A percentile compares a stretch with the other conserved stretches of the same genome.
phyloP scores from a whole-genome alignment of 2,113 vertebrate genomes.

The Brachionichthys hirsutus region DNA sequence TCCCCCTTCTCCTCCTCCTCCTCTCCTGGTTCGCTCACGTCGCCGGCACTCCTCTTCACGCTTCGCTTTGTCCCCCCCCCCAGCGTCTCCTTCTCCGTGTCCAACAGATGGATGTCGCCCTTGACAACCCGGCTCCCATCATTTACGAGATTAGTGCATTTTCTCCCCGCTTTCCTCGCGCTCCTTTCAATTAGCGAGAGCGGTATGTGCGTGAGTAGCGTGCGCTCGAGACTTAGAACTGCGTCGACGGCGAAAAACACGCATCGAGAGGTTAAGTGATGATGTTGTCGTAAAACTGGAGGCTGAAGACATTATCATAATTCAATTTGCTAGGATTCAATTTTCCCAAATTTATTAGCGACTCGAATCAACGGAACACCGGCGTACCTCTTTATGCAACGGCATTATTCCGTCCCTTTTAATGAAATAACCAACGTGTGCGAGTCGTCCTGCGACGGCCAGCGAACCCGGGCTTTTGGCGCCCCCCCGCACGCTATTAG shows the following conservation, averaged over 20 bases:
- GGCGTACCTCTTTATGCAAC: conserved; percentile 29
- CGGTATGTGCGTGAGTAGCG: conserved; percentile 30
- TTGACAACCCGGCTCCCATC: conserved; percentile 66
- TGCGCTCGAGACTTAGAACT: too few relatives aligned
- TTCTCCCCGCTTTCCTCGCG: background rate
- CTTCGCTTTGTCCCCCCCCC: background rate
- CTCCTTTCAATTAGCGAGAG: conserved; percentile 54
- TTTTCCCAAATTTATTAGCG: conserved; percentile 49
- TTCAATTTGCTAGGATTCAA: conserved; percentile 45
- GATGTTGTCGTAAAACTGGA: conserved; percentile 49
- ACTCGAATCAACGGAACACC: conserved; percentile 42
- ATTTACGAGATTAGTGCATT: conserved; percentile 56
- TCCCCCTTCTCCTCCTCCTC: conserved; percentile 10
- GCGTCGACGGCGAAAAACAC: conserved; percentile 47
- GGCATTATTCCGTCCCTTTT: conserved; percentile 41
- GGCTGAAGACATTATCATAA: conserved; percentile 60
- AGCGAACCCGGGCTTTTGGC: conserved; percentile 7
- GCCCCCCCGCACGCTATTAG: conserved; percentile 18
- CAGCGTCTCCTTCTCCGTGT: conserved; percentile 35
- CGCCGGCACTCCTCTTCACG: conserved; percentile 4
- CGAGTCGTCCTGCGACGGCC: too few relatives aligned
- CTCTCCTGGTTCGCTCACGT: background rate
- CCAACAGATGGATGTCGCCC: conserved; percentile 56
- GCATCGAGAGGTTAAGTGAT: conserved; percentile 63
- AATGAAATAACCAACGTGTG: conserved; percentile 34